Base-by-base conservation (phyloP, 2,113 vertebrate genomes). In the Phasianus colchicus region DNA sequence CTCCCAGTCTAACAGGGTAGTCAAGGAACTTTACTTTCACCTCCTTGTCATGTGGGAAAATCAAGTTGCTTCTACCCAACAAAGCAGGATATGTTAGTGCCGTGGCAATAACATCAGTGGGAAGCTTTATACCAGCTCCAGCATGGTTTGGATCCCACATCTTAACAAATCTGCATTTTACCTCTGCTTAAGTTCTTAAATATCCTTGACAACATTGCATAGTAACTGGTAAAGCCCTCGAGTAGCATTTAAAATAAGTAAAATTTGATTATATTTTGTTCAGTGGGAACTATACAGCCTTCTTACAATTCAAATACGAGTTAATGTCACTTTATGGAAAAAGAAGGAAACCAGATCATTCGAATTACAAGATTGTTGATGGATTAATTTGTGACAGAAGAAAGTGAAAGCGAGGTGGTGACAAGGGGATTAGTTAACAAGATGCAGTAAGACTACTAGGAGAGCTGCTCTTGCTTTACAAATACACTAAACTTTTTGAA, bases 391-490 rank as follows among this genome's bases (percentile, higher is more conserved):
- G 47, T 93, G 94, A 94, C 66, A 95, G 83, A 87, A 96, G 88
- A 93, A 96, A 95, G 57, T 85, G 50, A 54, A 94, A 96, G 78
- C 77, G 74, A 87, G 87, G 29, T 86, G 69, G 82, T 96, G 94
- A 97, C 93, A 93, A 97, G 88, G 67, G 47, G 91, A 92, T 95
- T 95, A 94, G 95, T 82, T 93, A 95, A 95, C 88, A 95, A 95
- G 79, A 81, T 91, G 86, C 85, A 82, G 57, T 86, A 93, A 89
- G 91, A 93, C 96, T 94, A 42, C 64, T 80, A 89, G 91, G 74
- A 93, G 43, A 96, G 64, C 91, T 92, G 54, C 32, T 89, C 93
- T 96, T 93, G 88, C 88, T 96, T 88, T 95, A 92, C 79, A 90
- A 94, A 96, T 40, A 80, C 72, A 42, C 24, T 30, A 84, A 80